Conservation (phyloP, 2,888 invertebrate genomes). For the Rotaria macrura region DNA sequence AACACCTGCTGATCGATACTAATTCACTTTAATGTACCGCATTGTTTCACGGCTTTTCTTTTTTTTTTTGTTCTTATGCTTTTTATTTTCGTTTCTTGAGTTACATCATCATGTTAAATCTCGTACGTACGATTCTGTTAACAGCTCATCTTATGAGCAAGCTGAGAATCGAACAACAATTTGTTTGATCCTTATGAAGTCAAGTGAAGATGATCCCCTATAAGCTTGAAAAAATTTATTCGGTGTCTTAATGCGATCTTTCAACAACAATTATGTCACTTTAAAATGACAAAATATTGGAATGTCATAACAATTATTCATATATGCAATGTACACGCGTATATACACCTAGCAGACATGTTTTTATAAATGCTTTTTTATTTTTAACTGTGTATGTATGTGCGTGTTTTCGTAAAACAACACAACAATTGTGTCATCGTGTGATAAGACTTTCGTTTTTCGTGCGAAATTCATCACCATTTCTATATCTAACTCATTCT, state of each 20-base stretch:
- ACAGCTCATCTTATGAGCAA: neutral
- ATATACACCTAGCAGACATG: neutral
- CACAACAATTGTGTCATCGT: neutral
- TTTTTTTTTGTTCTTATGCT: too few relatives aligned
- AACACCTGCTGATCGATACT: neutral
- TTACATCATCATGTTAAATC: neutral
- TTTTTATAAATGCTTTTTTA: neutral
- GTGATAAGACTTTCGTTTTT: neutral
- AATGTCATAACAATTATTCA: neutral
- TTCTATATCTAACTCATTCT: neutral
- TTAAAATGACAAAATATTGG: neutral
- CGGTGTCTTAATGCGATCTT: neutral
- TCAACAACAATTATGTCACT: conserved; percentile 8
- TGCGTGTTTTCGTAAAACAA: neutral
- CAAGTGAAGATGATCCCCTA: conserved; percentile 1
- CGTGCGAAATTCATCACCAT: neutral
- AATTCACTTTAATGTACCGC: conserved; percentile 7
- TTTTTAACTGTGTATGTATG: too few relatives aligned
- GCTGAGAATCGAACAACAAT: neutral
- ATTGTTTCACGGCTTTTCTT: neutral
- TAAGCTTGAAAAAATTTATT: neutral
- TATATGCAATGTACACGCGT: neutral
- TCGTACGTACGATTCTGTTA: neutral
- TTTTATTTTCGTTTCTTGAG: too few relatives aligned
- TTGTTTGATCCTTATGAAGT: conserved; percentile 12